Percentiles rank a stretch among this genome's conserved stretches.
phyloP scores from a whole-genome alignment of 2,113 vertebrate species.

The Prolemur simus region DNA sequence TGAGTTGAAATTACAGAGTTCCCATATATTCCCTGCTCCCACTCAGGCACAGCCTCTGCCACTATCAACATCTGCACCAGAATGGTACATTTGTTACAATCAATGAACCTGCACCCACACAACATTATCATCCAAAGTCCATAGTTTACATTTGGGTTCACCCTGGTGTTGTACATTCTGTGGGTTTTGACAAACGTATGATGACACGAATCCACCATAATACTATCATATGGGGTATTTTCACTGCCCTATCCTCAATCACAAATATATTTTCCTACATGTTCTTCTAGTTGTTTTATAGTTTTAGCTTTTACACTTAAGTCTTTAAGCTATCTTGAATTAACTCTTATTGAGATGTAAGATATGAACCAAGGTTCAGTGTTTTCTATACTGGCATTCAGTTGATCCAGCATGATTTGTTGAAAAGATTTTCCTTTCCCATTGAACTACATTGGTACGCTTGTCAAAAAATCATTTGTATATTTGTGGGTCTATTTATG shows the following conservation, averaged over 20 bases:
- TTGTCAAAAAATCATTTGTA: background rate
- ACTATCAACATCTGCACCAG: background rate
- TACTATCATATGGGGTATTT: background rate
- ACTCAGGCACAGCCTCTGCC: background rate
- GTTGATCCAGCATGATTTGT: background rate
- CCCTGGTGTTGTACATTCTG: background rate
- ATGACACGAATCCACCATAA: background rate
- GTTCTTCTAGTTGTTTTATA: background rate
- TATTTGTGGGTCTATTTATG: background rate
- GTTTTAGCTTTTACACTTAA: slow-evolving; percentile 3
- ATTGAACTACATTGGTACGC: background rate
- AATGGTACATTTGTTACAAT: background rate
- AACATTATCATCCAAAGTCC: background rate
- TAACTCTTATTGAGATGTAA: background rate
- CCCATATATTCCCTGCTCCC: background rate
- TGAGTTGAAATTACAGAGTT: background rate
- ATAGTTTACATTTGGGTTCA: background rate
- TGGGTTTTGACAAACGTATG: background rate
- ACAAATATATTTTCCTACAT: background rate
- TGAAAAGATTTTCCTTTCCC: background rate
- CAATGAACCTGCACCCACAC: background rate
- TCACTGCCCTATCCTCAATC: background rate
- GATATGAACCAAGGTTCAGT: background rate
- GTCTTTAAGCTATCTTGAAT: background rate
- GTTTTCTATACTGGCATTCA: background rate